Base-by-base conservation (phyloP, 2,113 vertebrate genomes). In the Corythornis cristatus region DNA sequence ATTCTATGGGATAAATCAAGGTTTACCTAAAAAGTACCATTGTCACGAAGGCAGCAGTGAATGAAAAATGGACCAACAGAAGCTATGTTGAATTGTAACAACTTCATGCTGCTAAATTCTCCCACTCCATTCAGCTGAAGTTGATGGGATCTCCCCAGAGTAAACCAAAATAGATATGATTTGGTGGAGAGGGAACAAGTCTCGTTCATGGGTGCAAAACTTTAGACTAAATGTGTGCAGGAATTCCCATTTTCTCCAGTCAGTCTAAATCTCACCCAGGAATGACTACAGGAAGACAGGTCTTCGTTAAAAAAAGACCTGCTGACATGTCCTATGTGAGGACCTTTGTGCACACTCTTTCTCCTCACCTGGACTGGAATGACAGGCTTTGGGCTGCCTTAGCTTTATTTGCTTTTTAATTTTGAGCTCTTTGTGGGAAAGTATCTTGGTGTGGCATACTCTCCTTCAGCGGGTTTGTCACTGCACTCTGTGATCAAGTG, bases 1-100 rank as follows among this genome's bases (percentile, higher is more conserved):
- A 75, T 70, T 87, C 17, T 19, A n/a, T 51, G 64, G 58, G 45
- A 73, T 29, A 73, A 88, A 96, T 82, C 57, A 58, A 54, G 65
- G 48, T 51, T 81, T 72, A 42, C 62, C 57, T 81, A 88, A 62
- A 73, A 84, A 89, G 28, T 89, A 58, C 29, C 28, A 88, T 73
- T 90, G 73, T 88, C 16, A 58, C n/a, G 31, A 90, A 57, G 79
- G 60, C 48, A 87, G 7, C 26, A 76, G 29, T 56, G 29, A 76
- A 89, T 87, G 71, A 51, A 71, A 92, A 75, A 42, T n/a, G n/a
- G 13, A 67, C n/a, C 77, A 16, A 5, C 29, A 78, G 33, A 78
- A 73, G 6, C 12, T 33, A 7, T 25, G 26, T 5, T 45, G 46
- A 93, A 65, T 75, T 81, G 81, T 50, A 4, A 82, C 33, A 90